phyloP scores from a whole-genome alignment of 2,888 invertebrate genomes.

The Noctua comes region DNA sequence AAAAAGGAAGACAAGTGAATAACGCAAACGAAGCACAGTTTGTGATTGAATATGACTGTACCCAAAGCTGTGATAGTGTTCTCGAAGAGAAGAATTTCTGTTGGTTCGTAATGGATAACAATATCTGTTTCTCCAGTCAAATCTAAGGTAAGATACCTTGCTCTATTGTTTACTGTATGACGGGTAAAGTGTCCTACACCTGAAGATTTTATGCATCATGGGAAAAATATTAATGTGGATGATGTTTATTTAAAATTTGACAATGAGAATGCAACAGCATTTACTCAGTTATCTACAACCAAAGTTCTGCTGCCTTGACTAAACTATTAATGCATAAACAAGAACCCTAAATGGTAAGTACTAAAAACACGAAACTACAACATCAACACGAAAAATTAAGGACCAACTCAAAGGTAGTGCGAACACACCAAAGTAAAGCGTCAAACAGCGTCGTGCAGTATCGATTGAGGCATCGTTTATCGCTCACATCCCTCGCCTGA shows the following conservation, averaged over 20 bases:
- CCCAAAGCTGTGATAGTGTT: background rate
- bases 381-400: conserved; percentile 22
- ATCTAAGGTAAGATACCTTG: background rate
- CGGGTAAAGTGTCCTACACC: no score
- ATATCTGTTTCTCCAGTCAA: background rate
- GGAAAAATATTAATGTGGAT: no score
- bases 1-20: background rate
- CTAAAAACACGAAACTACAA: background rate
- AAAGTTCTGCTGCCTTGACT: background rate
- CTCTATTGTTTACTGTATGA: background rate
- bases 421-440: conserved; percentile 38
- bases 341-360: background rate
- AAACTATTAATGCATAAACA: background rate
- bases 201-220: background rate
- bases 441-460: conserved; percentile 72
- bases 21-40: background rate
- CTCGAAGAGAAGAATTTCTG: background rate
- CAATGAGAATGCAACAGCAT: background rate
- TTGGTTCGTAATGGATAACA: background rate
- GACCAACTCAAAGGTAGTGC: conserved; percentile 33
- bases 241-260: background rate
- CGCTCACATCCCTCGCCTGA: conserved; percentile 68
- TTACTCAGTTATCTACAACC: background rate
- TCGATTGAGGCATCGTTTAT: conserved; percentile 76
- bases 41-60: background rate